Base-by-base conservation (phyloP, 2,888 invertebrate species). In the Eulithis prunata region DNA sequence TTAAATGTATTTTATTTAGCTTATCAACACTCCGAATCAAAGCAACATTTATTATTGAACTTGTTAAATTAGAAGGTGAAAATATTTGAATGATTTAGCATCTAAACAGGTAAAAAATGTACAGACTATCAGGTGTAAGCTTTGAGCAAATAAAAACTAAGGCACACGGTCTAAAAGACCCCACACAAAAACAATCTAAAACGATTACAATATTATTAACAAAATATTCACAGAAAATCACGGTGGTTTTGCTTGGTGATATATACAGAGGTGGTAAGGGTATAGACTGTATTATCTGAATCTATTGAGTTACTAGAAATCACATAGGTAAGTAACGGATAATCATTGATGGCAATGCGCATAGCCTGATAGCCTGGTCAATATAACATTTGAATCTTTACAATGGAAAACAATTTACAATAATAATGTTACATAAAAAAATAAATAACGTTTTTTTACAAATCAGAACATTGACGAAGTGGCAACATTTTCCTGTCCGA, bases 401-500 rank as follows among this genome's bases (percentile, higher is more conserved):
- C 78, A 76, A 82, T 81, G 83, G 83, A 78, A 79, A 81, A 81
- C 80, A 84, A 88, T 77, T 83, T 90, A 90, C 87, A 88, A 88
- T 85, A 85, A 79, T 87, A 85, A 86, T 46, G 65, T 64, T 66
- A 65, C 51, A 87, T 86, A 87, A 87, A 89, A 87, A 88, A 90
- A 90, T 90, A 90, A 90, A 90, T 90, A 90, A 89, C 90, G 69
- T 78, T 90, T 91, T 47, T 90, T 86, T 91, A 91, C 89, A 91
- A 90, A 91, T 90, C 89, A 87, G 88, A 89, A 90, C 86, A 89
- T 89, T 86, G 90, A 89, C 88, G 81, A 79, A 87, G 91, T 89
- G 91, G 91, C 91, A 91, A 90, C 89, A 89, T 87, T 88, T 90
- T 88, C 85, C 86, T 86, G 89, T 89, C 85, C 88, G 92, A 92